Evolutionary conservation across 1,140 invertebrate genomes (phyloP).

Genomic region (Harpegnathos saltator): DNA sequence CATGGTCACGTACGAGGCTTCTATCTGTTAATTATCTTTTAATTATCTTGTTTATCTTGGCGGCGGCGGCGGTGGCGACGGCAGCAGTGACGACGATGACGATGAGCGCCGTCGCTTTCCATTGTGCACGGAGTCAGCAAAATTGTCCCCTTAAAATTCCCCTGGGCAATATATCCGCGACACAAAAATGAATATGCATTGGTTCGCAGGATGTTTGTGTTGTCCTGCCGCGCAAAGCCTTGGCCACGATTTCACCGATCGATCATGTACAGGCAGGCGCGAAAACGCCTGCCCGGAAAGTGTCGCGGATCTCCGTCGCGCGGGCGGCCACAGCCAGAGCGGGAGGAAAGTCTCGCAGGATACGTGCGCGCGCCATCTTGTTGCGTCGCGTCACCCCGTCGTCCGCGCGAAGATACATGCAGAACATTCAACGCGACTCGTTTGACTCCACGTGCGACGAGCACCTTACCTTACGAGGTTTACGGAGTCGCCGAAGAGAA

Average conservation of each 20-base stretch:
- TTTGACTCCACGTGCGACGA: no score
- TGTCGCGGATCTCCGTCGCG: no score
- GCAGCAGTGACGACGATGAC: constrained; percentile 4
- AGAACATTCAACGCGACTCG: no score
- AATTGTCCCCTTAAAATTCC: constrained; percentile 67
- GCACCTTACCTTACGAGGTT: no score
- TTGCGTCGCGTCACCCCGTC: no score
- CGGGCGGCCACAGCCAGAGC: no score
- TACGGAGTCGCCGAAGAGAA: no score
- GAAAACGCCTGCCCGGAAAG: neutral
- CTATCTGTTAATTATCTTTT: constrained; percentile 80
- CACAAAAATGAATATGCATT: constrained; percentile 39
- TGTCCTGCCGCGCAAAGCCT: constrained; percentile 13
- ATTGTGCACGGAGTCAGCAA: neutral
- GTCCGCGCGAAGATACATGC: no score
- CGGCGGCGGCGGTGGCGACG: constrained; percentile 31
- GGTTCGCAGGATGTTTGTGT: constrained; percentile 26
- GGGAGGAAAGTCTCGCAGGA: no score
- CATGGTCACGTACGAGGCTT: constrained; percentile 71
- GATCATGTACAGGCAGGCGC: neutral
- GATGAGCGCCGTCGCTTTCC: neutral
- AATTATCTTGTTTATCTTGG: constrained; percentile 82
- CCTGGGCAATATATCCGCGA: neutral
- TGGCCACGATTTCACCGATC: constrained; percentile 3
- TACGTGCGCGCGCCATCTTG: no score